Conservation (phyloP, 2,888 invertebrate species). For the Abscondita cerata region DNA sequence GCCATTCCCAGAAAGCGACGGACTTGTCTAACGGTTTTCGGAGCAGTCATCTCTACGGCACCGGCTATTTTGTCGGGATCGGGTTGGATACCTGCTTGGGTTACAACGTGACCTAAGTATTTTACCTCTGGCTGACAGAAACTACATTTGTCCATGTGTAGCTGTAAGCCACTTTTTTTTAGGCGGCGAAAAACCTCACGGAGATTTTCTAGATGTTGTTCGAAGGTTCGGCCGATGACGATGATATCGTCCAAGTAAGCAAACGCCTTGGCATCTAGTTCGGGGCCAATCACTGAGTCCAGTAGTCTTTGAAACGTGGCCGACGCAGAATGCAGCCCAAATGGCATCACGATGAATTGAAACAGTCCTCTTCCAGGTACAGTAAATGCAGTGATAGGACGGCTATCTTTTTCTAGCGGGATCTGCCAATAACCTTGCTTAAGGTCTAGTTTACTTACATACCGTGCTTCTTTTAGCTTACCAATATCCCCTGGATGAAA, state of each 20-base stretch:
- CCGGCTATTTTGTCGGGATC: too few relatives aligned
- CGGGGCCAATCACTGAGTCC: constrained; percentile 8
- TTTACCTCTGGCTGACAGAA: too few relatives aligned
- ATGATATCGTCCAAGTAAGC: constrained; percentile 8
- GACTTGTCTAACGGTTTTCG: too few relatives aligned
- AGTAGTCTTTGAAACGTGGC: constrained; percentile 34
- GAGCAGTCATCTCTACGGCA: too few relatives aligned
- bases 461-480: constrained; percentile 37
- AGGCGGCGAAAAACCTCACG: too few relatives aligned
- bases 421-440: constrained; percentile 46
- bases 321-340: constrained; percentile 12
- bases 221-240: background rate
- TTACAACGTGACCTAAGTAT: too few relatives aligned
- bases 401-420: constrained; percentile 24
- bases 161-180: too few relatives aligned
- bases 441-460: constrained; percentile 38
- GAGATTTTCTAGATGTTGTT: constrained; percentile 24
- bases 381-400: constrained; percentile 40
- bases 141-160: too few relatives aligned
- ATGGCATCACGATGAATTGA: constrained; percentile 15
- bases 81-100: too few relatives aligned
- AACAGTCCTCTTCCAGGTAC: constrained; percentile 38
- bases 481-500: too few relatives aligned
- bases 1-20: too few relatives aligned
- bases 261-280: background rate